Evolutionary conservation across 2,113 vertebrate genomes (phyloP), one percentile per base, ranked within the genome.

Genomic region (Neomonachus schauinslandi): DNA sequence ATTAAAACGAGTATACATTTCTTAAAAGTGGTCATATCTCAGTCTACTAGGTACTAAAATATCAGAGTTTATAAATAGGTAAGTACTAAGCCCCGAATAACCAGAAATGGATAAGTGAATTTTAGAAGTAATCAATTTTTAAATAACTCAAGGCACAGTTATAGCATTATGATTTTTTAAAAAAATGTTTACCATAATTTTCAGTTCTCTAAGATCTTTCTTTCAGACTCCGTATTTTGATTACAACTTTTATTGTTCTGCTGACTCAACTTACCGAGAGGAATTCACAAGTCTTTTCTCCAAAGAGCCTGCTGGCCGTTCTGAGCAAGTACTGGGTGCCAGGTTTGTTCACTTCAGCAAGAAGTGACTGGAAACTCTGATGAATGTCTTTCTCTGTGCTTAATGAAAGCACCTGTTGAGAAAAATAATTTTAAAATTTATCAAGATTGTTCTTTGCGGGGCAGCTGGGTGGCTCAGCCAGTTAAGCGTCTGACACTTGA

Each of bases 241-340:
- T 31, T 59, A 53, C 19, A n/a, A 16, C 36, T 57, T 79, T 94
- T 39, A 55, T 11, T 5, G 4, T 42, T 80, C 22, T 33, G 19
- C 19, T 86, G 65, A 36, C 19, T 85, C 18, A 86, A 92, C 98
- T 98, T 95, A 98, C 98, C 1, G 59, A 7, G 31, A 97, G 28
- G 26, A 98, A 97, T 22, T 93, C 18, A 24, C 36, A 98, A 0
- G 83, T 97, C 67, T 97, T 90, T 67, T 98, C 97, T 84, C 95
- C 98, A 82, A 97, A 98, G n/a, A 98, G 80, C 53, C 96, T 92
- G 72, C 93, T 98, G 93, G 98, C 98, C 0, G 3, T 90, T 83
- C 72, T 97, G 28, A 99, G 97, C 55, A 91, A 11, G 51, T 94
- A 94, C 26, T 94, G 36, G 4, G 65, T 36, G 19, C 96, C 98